phyloP scores from a whole-genome alignment of 1,140 invertebrate species.

The Drosophila obscura region DNA sequence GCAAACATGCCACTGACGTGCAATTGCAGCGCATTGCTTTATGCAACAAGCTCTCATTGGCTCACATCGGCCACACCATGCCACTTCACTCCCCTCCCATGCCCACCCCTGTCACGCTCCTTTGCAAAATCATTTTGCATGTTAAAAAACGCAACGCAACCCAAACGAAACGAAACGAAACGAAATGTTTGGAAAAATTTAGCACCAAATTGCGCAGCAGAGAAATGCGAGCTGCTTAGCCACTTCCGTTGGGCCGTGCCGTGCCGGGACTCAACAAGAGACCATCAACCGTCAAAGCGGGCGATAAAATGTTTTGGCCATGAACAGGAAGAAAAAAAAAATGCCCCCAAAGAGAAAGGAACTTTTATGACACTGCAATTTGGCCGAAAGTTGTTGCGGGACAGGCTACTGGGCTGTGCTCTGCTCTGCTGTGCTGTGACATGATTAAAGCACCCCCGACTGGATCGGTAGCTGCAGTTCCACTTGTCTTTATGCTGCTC shows the following conservation, averaged over 20 bases:
- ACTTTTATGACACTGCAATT: constrained; percentile 77
- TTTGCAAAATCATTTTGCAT: constrained; percentile 70
- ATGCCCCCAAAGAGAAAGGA: constrained; percentile 17
- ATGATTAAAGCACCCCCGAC: constrained; percentile 38
- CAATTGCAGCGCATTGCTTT: constrained; percentile 55
- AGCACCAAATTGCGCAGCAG: constrained; percentile 43
- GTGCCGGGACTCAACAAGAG: constrained; percentile 39
- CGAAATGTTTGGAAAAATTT: constrained; percentile 16
- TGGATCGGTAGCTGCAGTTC: constrained; percentile 18
- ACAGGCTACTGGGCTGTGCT: constrained; percentile 19
- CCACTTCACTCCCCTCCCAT: constrained; percentile 5
- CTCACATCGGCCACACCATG: constrained; percentile 25
- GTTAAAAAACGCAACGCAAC: constrained; percentile 50
- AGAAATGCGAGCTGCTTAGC: constrained; percentile 63
- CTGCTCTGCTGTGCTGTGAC: constrained; percentile 36
- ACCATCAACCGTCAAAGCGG: constrained; percentile 48
- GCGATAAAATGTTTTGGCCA: constrained; percentile 53
- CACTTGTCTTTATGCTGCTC: constrained; percentile 23
- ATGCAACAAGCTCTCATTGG: constrained; percentile 61
- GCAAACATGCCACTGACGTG: constrained; percentile 79
- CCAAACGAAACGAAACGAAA: constrained; percentile 6
- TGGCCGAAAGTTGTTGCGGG: constrained; percentile 40
- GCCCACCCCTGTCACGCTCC: constrained; percentile 15
- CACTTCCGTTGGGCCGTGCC: constrained; percentile 47
- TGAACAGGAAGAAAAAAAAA: constrained; percentile 29